These are phyloP conservation scores for Anguilla obscura DNA, from an alignment of 2,797 vertebrate genomes.

Conservation along the genomic window DNA sequence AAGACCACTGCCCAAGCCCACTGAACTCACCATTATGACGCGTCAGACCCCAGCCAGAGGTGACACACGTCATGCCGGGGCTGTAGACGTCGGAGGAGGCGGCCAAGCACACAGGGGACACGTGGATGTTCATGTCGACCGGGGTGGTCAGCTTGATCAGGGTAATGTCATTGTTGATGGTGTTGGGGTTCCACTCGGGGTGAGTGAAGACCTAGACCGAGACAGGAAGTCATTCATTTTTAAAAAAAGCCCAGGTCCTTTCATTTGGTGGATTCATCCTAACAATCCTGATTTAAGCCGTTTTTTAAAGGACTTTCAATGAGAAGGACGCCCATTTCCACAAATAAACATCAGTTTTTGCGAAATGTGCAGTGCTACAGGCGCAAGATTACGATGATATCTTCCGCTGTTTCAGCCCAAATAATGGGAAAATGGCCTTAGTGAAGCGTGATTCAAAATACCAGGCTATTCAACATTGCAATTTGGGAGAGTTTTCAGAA, in stretches of 20 bases:
- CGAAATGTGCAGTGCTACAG: no score
- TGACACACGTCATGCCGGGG: constrained; percentile 52
- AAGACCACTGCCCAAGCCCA: neutral
- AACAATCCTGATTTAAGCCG: neutral
- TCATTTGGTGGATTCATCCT: neutral
- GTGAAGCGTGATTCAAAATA: neutral
- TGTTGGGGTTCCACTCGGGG: constrained; percentile 67
- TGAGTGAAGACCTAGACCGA: constrained; percentile 76
- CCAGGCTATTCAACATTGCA: neutral
- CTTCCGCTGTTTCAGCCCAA: neutral
- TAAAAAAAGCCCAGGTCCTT: neutral
- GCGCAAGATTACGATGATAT: neutral
- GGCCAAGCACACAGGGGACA: constrained; percentile 66
- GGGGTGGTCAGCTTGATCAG: constrained; percentile 77
- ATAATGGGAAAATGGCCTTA: neutral
- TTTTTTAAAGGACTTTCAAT: neutral
- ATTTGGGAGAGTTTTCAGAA: neutral
- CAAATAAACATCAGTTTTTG: neutral
- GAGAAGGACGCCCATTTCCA: neutral
- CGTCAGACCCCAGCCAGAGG: constrained; percentile 58
- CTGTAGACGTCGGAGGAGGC: constrained; percentile 41
- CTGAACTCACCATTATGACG: constrained; percentile 57
- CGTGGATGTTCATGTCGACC: constrained; percentile 48
- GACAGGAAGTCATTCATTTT: neutral
- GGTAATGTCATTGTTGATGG: constrained; percentile 73